These are phyloP conservation scores for Lethenteron camtschaticum DNA, from an alignment of 2,113 vertebrate species.

Conservation along the genomic window DNA sequence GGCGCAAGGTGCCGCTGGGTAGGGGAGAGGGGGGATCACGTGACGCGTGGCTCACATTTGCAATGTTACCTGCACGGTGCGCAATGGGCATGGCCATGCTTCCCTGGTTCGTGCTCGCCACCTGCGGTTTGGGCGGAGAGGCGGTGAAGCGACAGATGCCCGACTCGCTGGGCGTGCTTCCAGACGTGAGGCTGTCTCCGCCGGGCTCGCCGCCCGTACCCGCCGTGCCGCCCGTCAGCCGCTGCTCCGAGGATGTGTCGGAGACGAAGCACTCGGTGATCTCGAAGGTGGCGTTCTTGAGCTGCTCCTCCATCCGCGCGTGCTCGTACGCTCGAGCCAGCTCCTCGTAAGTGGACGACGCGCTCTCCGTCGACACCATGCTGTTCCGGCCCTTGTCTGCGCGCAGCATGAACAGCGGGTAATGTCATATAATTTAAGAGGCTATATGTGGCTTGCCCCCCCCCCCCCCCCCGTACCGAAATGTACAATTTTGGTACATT, in stretches of 20 bases:
- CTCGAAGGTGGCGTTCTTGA: slow-evolving; percentile 86
- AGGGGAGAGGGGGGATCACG: not conserved
- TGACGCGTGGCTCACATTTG: not conserved
- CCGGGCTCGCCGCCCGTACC: slow-evolving; percentile 72
- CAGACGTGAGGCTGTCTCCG: slow-evolving; percentile 80
- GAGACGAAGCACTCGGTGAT: slow-evolving; percentile 95
- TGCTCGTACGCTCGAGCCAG: slow-evolving; percentile 75
- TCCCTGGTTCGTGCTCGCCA: slow-evolving; percentile 46
- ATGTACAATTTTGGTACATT: no score
- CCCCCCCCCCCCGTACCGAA: no score
- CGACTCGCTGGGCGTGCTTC: slow-evolving; percentile 49
- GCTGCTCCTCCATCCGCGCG: slow-evolving; percentile 77
- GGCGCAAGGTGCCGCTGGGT: not conserved
- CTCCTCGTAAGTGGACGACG: slow-evolving; percentile 82
- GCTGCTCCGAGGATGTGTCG: slow-evolving; percentile 72
- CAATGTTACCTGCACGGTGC: slow-evolving; percentile 79
- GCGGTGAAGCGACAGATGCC: slow-evolving; percentile 52
- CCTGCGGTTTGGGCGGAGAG: slow-evolving; percentile 45
- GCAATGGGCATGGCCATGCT: slow-evolving; percentile 88
- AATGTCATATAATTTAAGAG: no score
- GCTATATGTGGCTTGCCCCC: no score
- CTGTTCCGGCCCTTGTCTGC: slow-evolving; percentile 93
- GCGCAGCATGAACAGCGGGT: no score
- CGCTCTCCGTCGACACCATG: slow-evolving; percentile 92
- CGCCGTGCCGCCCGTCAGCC: not conserved